These are phyloP conservation scores for Cremastinae sp. DNA, from an alignment of 2,888 invertebrate genomes.

Conservation along the genomic window DNA sequence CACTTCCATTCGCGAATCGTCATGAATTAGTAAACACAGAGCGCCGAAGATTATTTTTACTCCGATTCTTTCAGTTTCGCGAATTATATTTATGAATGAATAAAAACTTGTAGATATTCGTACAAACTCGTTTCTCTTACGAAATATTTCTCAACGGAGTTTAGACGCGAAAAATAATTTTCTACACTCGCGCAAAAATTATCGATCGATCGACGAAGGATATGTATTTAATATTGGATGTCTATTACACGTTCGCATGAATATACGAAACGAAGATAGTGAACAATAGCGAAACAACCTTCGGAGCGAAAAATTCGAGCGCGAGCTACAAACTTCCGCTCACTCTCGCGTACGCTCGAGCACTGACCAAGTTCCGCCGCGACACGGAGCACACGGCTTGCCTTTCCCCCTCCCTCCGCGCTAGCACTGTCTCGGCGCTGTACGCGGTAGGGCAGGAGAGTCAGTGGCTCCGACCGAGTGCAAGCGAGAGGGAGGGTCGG, in stretches of 20 bases:
- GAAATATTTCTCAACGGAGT: too few species aligned
- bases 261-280: neutral
- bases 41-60: too few species aligned
- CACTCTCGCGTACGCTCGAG: slow-evolving; percentile 71
- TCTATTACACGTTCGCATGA: neutral
- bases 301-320: slow-evolving; percentile 5
- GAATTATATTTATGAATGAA: too few species aligned
- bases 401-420: slow-evolving; percentile 6
- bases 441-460: slow-evolving; percentile 47
- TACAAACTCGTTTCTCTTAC: too few species aligned
- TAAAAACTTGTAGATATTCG: too few species aligned
- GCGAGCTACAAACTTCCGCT: slow-evolving; percentile 60
- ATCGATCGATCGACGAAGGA: neutral
- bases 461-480: slow-evolving; percentile 68
- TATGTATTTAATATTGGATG: neutral
- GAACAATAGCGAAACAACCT: slow-evolving; percentile 11
- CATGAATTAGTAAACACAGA: too few species aligned
- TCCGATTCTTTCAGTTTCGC: too few species aligned
- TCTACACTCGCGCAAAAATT: neutral
- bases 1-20: too few species aligned
- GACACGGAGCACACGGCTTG: slow-evolving; percentile 51
- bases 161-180: too few species aligned
- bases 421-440: neutral
- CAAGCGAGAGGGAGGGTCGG: slow-evolving; percentile 33
- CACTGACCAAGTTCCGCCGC: slow-evolving; percentile 69